A percentile compares a stretch with the other conserved stretches of the same genome.
These are phyloP conservation scores for Neofelis nebulosa DNA, from an alignment of 2,113 vertebrate genomes.

Conservation along the genomic window DNA sequence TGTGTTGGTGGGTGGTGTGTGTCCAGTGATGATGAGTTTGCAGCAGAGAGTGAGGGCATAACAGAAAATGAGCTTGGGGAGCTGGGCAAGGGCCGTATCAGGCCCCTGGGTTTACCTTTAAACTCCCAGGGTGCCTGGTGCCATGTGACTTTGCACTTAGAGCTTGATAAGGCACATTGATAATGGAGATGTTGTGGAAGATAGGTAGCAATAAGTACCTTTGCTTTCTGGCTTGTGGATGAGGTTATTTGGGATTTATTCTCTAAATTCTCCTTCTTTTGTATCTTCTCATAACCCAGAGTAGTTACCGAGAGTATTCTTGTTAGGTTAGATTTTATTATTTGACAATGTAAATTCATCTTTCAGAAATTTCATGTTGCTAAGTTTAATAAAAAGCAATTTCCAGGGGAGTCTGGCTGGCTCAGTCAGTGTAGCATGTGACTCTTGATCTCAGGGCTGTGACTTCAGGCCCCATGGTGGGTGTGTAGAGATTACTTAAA, in stretches of 20 bases:
- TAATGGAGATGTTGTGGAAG: background rate
- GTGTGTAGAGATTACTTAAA: background rate
- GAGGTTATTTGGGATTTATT: background rate
- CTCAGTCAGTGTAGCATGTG: background rate
- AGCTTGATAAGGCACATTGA: background rate
- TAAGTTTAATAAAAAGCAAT: constrained; percentile 19
- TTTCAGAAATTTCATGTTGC: constrained; percentile 13
- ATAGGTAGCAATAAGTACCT: background rate
- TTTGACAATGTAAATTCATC: background rate
- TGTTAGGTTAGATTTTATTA: constrained; percentile 18
- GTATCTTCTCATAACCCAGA: background rate
- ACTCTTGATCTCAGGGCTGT: background rate
- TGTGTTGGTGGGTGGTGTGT: too few relatives aligned
- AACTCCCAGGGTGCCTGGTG: background rate
- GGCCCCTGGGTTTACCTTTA: background rate
- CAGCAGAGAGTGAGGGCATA: background rate
- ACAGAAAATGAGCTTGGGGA: background rate
- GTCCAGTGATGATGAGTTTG: background rate
- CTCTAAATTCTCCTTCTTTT: background rate
- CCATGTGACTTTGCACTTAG: background rate
- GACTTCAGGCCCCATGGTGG: background rate
- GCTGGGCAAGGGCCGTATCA: background rate
- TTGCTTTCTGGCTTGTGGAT: background rate
- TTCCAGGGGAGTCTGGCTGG: background rate
- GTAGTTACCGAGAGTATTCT: background rate